A percentile compares a stretch with the other conserved stretches of the same genome.
Evolutionary conservation across 2,113 vertebrate species (phyloP).

Genomic region (Aspidoscelis tigris): DNA sequence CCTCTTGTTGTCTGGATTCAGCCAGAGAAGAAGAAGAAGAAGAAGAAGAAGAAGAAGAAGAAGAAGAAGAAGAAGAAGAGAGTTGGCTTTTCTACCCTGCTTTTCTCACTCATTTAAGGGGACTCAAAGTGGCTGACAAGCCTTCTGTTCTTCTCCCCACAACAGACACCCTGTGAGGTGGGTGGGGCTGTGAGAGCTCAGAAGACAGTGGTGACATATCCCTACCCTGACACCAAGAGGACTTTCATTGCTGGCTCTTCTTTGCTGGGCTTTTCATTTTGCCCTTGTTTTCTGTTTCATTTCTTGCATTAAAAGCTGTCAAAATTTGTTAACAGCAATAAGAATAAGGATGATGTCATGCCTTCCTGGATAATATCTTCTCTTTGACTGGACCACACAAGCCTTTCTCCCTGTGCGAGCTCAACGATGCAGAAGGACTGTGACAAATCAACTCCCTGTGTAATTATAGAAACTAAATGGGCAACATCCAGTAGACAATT

Average conservation of each 20-base stretch:
- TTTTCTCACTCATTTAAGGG: too few species aligned
- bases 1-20: too few species aligned
- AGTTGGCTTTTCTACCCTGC: too few species aligned
- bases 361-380: conserved; percentile 51
- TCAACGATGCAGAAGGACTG: conserved; percentile 56
- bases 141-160: too few species aligned
- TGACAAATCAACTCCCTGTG: conserved; percentile 61
- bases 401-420: conserved; percentile 25
- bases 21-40: too few species aligned
- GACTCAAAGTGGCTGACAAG: too few species aligned
- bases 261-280: conserved; percentile 36
- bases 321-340: conserved; percentile 58
- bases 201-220: too few species aligned
- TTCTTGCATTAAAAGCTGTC: conserved; percentile 59
- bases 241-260: conserved; percentile 20
- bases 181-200: too few species aligned
- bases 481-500: conserved; percentile 57
- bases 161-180: too few species aligned
- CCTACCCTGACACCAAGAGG: too few species aligned
- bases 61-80: too few species aligned
- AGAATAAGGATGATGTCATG: conserved; percentile 34
- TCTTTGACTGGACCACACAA: conserved; percentile 46
- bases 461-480: conserved; percentile 62
- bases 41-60: too few species aligned
- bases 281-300: conserved; percentile 53